Evolutionary conservation across 2,113 vertebrate species (phyloP).

Genomic region (Seriola rivoliana): DNA sequence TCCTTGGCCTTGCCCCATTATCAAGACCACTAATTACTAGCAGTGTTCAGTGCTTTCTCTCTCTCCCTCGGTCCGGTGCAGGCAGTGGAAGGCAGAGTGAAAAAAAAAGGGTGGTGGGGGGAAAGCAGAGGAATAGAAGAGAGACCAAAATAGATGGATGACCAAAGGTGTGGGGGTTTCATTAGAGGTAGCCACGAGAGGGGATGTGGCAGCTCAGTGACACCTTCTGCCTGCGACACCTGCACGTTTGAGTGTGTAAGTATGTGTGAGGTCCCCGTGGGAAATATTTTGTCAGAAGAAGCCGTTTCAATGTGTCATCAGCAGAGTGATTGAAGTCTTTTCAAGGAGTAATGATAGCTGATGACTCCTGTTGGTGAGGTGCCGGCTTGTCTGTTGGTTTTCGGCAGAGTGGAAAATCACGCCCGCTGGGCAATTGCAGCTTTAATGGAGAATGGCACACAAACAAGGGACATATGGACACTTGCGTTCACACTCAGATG

Average conservation of each 20-base stretch:
- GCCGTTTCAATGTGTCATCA: constrained; percentile 32
- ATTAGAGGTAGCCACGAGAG: constrained; percentile 71
- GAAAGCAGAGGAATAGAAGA: constrained; percentile 64
- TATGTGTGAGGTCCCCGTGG: constrained; percentile 14
- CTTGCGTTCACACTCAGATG: constrained; percentile 27
- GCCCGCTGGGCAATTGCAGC: constrained; percentile 63
- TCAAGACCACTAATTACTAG: constrained; percentile 88
- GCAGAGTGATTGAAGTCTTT: constrained; percentile 84
- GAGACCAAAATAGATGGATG: constrained; percentile 54
- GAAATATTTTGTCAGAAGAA: constrained; percentile 50
- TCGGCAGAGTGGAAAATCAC: constrained; percentile 67
- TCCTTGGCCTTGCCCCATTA: constrained; percentile 83
- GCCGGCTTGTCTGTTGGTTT: constrained; percentile 53
- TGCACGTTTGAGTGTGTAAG: constrained; percentile 24
- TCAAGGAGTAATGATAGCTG: constrained; percentile 77
- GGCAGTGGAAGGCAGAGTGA: constrained; percentile 5
- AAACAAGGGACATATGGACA: constrained; percentile 66
- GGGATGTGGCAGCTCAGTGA: constrained; percentile 18
- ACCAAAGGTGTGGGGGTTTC: constrained; percentile 76
- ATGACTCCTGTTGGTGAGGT: constrained; percentile 54
- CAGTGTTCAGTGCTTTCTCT: constrained; percentile 65
- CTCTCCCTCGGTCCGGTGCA: constrained; percentile 23
- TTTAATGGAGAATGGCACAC: constrained; percentile 72
- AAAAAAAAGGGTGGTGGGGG: constrained; percentile 38
- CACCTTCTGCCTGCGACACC: constrained; percentile 38